Percentiles rank a stretch among this genome's conserved stretches.
These are phyloP conservation scores for Aethes cnicana DNA, from an alignment of 2,888 invertebrate species.

Conservation along the genomic window DNA sequence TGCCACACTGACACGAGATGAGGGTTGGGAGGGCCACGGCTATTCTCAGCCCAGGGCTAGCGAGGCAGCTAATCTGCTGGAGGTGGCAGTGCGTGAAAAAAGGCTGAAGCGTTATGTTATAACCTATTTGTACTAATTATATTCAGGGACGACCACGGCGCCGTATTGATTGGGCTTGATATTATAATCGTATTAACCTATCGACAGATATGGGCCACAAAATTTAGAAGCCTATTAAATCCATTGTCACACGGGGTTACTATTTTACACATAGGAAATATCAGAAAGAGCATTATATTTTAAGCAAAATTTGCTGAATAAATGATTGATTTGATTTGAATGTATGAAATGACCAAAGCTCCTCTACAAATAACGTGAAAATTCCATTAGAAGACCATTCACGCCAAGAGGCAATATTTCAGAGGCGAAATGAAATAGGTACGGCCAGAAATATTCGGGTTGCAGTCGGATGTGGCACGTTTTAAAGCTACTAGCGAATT, in stretches of 20 bases:
- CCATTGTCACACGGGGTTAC: no score
- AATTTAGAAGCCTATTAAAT: slow-evolving; percentile 9
- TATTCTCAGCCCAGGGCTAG: slow-evolving; percentile 59
- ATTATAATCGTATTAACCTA: slow-evolving; percentile 23
- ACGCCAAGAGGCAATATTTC: slow-evolving; percentile 23
- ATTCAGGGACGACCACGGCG: slow-evolving; percentile 19
- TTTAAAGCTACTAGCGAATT: slow-evolving; percentile 16
- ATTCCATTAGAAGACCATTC: slow-evolving; percentile 16
- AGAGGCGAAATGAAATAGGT: slow-evolving; percentile 23
- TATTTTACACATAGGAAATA: no score
- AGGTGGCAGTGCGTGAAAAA: slow-evolving; percentile 61
- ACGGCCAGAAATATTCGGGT: not conserved
- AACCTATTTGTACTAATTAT: slow-evolving; percentile 48
- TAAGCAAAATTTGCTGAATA: no score
- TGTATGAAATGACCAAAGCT: not conserved
- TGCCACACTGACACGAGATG: slow-evolving; percentile 50
- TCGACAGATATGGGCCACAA: not conserved
- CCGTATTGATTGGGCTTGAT: slow-evolving; percentile 22
- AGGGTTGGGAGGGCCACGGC: slow-evolving; percentile 47
- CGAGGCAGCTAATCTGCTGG: slow-evolving; percentile 54
- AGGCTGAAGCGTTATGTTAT: slow-evolving; percentile 53
- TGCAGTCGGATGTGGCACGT: slow-evolving; percentile 1
- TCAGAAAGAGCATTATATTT: no score
- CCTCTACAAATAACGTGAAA: not conserved
- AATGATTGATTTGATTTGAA: no score